A percentile compares a stretch with the other conserved stretches of the same genome.
phyloP scores from a whole-genome alignment of 2,888 invertebrate species.

The Biston betularia region DNA sequence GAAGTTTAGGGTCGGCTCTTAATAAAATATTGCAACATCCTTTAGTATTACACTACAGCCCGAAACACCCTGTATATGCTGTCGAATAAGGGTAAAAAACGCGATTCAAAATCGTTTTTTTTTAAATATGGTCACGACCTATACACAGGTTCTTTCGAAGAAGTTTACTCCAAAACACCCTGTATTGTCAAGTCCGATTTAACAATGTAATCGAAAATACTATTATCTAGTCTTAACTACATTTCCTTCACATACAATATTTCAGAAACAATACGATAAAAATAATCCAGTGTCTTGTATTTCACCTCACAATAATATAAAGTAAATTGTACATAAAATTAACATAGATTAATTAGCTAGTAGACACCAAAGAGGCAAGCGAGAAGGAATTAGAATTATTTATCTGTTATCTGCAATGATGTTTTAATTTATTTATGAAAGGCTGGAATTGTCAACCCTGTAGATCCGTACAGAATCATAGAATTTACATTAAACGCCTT shows the following conservation, averaged over 20 bases:
- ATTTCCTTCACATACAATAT: slow-evolving; percentile 15
- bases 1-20: too few relatives aligned
- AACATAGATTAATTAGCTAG: slow-evolving; percentile 75
- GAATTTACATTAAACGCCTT: slow-evolving; percentile 70
- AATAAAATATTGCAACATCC: too few relatives aligned
- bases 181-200: slow-evolving; percentile 21
- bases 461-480: slow-evolving; percentile 60
- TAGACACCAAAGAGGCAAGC: slow-evolving; percentile 85
- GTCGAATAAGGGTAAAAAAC: slow-evolving; percentile 2
- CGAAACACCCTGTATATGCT: not conserved
- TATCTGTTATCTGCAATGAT: slow-evolving; percentile 82
- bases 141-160: not conserved
- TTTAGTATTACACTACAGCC: too few relatives aligned
- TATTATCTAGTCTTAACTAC: slow-evolving; percentile 45
- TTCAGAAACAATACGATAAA: slow-evolving; percentile 21
- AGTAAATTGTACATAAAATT: slow-evolving; percentile 51
- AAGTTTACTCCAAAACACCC: too few relatives aligned
- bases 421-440: slow-evolving; percentile 80
- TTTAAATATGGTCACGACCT: slow-evolving; percentile 15
- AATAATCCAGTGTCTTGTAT: slow-evolving; percentile 39
- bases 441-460: slow-evolving; percentile 50
- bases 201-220: slow-evolving; percentile 33
- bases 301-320: slow-evolving; percentile 40
- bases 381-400: slow-evolving; percentile 73
- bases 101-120: slow-evolving; percentile 25